Conservation (phyloP, 2,113 vertebrate genomes). For the Podarcis muralis region DNA sequence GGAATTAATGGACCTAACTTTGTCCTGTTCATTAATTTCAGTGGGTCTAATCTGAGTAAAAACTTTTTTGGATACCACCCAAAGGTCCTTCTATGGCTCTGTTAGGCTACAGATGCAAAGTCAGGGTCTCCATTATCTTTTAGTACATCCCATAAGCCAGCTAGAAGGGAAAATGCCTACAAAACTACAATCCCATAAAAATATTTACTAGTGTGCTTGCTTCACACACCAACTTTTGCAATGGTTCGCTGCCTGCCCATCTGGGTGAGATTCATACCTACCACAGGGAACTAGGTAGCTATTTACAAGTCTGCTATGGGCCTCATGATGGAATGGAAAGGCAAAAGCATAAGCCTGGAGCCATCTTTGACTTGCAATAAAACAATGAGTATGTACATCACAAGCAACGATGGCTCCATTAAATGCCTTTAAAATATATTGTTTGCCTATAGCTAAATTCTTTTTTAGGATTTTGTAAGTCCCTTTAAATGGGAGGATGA, state of each 20-base stretch:
- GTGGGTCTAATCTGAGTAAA: too few relatives aligned
- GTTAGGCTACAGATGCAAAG: too few relatives aligned
- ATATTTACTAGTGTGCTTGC: not conserved
- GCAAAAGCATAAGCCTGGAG: not conserved
- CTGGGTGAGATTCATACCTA: not conserved
- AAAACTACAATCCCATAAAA: too few relatives aligned
- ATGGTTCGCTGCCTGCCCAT: not conserved
- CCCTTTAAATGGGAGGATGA: not conserved
- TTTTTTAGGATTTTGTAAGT: too few relatives aligned
- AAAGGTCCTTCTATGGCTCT: too few relatives aligned
- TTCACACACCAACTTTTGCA: not conserved
- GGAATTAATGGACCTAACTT: too few relatives aligned
- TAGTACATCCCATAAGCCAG: too few relatives aligned
- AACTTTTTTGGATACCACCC: too few relatives aligned
- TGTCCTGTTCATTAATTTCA: too few relatives aligned
- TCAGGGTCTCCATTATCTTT: too few relatives aligned
- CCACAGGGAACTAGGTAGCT: not conserved
- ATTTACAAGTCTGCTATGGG: not conserved
- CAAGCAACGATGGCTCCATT: not conserved
- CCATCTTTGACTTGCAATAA: constrained; percentile 4
- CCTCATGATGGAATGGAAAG: not conserved
- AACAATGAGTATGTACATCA: not conserved
- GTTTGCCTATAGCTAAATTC: not conserved
- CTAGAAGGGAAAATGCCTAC: too few relatives aligned
- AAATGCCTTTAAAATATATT: not conserved